phyloP scores from a whole-genome alignment of 2,113 vertebrate genomes.

The Lathamus discolor region DNA sequence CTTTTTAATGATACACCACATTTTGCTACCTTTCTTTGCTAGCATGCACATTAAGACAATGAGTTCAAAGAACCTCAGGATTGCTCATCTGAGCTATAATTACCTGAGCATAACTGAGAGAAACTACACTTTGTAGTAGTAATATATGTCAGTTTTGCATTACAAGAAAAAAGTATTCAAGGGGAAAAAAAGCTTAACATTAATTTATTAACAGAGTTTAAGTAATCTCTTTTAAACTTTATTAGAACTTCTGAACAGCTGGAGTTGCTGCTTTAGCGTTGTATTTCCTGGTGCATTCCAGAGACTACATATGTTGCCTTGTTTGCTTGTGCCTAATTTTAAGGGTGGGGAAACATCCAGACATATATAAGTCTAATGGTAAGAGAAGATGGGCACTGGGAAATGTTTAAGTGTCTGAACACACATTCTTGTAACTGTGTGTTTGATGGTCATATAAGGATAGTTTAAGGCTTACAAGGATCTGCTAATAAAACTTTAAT shows the following conservation, averaged over 20 bases:
- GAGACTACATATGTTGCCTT: background rate
- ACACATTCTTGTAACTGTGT: background rate
- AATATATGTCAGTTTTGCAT: background rate
- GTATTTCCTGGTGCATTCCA: background rate
- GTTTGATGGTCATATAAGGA: background rate
- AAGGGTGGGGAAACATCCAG: background rate
- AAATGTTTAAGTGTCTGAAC: background rate
- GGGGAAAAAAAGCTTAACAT: background rate
- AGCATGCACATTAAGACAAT: background rate
- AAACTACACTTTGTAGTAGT: background rate
- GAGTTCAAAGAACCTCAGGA: background rate
- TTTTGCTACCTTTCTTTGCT: background rate
- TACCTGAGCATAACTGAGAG: background rate
- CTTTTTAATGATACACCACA: background rate
- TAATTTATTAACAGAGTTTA: background rate
- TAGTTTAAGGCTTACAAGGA: background rate
- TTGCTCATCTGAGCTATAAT: background rate
- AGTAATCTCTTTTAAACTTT: background rate
- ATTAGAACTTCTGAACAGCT: background rate
- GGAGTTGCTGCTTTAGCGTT: background rate
- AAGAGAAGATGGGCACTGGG: background rate
- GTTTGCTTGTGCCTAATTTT: background rate
- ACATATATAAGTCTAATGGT: background rate
- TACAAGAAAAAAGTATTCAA: background rate
- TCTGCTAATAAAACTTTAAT: constrained; percentile 35